Evolutionary conservation across 2,888 invertebrate species (phyloP).

Genomic region (Tupiocoris notatus): DNA sequence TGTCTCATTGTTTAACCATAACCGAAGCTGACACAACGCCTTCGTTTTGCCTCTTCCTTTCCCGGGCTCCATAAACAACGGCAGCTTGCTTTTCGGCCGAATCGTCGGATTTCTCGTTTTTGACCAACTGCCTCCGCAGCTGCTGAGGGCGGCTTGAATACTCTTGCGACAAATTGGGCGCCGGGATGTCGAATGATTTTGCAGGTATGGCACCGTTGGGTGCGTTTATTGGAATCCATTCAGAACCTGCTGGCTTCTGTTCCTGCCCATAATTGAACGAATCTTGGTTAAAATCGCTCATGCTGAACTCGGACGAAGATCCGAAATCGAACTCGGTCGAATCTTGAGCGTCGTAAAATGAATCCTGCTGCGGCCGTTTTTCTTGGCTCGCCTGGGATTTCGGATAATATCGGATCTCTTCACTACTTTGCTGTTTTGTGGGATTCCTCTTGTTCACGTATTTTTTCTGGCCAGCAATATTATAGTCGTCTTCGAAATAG

Average conservation of each 20-base stretch:
- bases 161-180: slow-evolving; percentile 45
- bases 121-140: background rate
- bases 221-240: slow-evolving; percentile 49
- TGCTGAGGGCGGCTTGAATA: background rate
- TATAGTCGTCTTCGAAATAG: background rate
- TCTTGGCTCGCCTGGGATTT: background rate
- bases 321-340: slow-evolving; percentile 29
- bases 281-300: slow-evolving; percentile 20
- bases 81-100: background rate
- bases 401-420: background rate
- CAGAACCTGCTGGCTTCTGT: slow-evolving; percentile 36
- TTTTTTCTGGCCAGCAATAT: background rate
- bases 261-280: slow-evolving; percentile 2
- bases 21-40: slow-evolving; percentile 49
- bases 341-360: slow-evolving; percentile 9
- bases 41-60: slow-evolving; percentile 39
- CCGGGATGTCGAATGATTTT: slow-evolving; percentile 48
- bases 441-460: slow-evolving; percentile 29
- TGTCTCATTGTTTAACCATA: slow-evolving; percentile 48
- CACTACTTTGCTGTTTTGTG: background rate
- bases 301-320: slow-evolving; percentile 28
- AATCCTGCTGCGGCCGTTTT: background rate
- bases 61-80: slow-evolving; percentile 35
- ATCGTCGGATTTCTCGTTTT: background rate
- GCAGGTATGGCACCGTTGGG: slow-evolving; percentile 47